Percentiles rank a stretch among this genome's conserved stretches.
Conservation (phyloP, 2,888 invertebrate genomes). For the Pegoplata infirma region DNA sequence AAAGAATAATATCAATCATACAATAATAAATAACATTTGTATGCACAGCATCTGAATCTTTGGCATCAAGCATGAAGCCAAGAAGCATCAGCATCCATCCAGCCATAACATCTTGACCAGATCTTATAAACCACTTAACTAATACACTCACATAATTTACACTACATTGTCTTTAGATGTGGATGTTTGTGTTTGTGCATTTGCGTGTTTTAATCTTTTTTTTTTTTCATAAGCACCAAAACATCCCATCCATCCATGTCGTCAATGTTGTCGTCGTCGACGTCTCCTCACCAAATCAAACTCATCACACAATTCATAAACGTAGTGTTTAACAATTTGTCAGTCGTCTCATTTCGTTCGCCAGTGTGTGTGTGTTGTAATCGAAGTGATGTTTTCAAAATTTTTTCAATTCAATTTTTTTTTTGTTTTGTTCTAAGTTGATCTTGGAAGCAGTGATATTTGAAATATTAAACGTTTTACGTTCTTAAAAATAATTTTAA, state of each 20-base stretch:
- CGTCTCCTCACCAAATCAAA: constrained; percentile 38
- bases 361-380: constrained; percentile 24
- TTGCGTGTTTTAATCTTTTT: constrained; percentile 63
- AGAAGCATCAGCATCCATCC: constrained; percentile 25
- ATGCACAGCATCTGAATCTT: neutral
- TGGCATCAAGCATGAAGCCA: too few species aligned
- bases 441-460: constrained; percentile 53
- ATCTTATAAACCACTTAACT: constrained; percentile 53
- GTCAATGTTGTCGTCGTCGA: constrained; percentile 58
- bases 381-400: constrained; percentile 23
- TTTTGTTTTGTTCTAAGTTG: constrained; percentile 57
- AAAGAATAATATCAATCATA: constrained; percentile 48
- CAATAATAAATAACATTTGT: constrained; percentile 3
- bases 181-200: constrained; percentile 56
- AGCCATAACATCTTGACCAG: constrained; percentile 50
- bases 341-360: constrained; percentile 60
- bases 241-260: constrained; percentile 59
- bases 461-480: neutral
- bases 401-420: constrained; percentile 46
- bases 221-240: constrained; percentile 61
- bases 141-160: constrained; percentile 20
- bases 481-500: neutral
- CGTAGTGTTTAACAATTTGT: constrained; percentile 62
- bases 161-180: constrained; percentile 29
- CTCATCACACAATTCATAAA: constrained; percentile 46